These are phyloP conservation scores for Oreochromis mossambicus DNA, from an alignment of 2,797 vertebrate species.

Conservation along the genomic window DNA sequence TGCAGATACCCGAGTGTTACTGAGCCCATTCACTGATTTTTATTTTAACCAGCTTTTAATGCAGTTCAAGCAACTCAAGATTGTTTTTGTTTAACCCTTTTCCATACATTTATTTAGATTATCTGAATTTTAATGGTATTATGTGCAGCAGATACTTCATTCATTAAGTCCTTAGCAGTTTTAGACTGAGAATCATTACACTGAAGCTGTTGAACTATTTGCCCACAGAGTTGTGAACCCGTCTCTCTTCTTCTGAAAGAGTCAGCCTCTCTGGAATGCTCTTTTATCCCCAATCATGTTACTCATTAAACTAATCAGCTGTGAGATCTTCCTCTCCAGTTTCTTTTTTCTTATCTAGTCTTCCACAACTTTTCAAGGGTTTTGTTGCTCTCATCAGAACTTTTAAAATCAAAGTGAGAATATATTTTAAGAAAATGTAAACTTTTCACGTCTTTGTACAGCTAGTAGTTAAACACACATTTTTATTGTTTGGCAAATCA, in stretches of 20 bases:
- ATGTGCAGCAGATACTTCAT: background rate
- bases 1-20: background rate
- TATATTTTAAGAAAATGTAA: background rate
- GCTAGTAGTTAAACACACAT: rapidly evolving
- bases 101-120: background rate
- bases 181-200: too few species aligned
- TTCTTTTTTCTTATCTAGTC: background rate
- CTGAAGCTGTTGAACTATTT: background rate
- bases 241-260: background rate
- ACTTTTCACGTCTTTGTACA: background rate
- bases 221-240: background rate
- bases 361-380: background rate
- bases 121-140: background rate
- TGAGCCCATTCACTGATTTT: background rate
- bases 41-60: background rate
- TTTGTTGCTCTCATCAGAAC: background rate
- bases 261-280: background rate
- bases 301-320: background rate
- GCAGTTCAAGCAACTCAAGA: background rate
- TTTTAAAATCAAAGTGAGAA: background rate
- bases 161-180: background rate
- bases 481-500: background rate
- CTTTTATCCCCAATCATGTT: background rate
- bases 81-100: background rate
- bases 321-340: background rate